Percentiles rank a stretch among this genome's conserved stretches.
Conservation (phyloP, 2,797 vertebrate genomes). For the Lepilemur septentrionalis region DNA sequence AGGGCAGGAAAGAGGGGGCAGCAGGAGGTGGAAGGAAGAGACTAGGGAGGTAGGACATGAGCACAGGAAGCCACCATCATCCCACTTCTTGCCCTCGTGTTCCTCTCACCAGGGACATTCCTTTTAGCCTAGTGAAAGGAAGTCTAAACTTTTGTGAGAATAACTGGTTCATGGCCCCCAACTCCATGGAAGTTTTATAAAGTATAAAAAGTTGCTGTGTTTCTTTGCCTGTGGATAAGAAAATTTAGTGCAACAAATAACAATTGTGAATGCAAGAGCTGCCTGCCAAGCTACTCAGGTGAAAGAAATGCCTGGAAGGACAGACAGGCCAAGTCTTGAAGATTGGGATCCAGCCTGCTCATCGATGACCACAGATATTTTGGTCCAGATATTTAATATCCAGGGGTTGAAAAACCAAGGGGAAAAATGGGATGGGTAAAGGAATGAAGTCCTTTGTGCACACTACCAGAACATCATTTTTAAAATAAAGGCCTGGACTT, state of each 20-base stretch:
- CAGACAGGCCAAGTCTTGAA: not conserved
- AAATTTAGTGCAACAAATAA: not conserved
- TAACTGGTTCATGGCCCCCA: not conserved
- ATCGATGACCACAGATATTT: not conserved
- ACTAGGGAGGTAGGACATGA: not conserved
- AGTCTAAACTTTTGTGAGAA: not conserved
- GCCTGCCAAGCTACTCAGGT: not conserved
- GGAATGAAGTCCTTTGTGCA: not conserved
- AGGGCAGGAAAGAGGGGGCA: not conserved
- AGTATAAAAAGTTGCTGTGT: not conserved
- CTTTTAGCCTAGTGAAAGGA: not conserved
- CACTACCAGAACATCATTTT: not conserved
- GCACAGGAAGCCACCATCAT: not conserved
- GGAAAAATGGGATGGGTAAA: not conserved
- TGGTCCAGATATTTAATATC: not conserved
- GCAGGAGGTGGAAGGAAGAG: not conserved
- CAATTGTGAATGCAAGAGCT: constrained; percentile 28
- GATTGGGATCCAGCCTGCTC: not conserved
- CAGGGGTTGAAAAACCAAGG: not conserved
- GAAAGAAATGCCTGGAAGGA: not conserved
- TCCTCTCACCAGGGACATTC: not conserved
- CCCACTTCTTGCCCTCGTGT: not conserved
- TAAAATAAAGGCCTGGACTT: not conserved
- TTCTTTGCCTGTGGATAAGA: constrained; percentile 50
- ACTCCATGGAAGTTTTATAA: not conserved